Percentiles rank a stretch among this genome's conserved stretches.
These are phyloP conservation scores for Prionailurus viverrinus DNA, from an alignment of 2,113 vertebrate species.

Conservation along the genomic window DNA sequence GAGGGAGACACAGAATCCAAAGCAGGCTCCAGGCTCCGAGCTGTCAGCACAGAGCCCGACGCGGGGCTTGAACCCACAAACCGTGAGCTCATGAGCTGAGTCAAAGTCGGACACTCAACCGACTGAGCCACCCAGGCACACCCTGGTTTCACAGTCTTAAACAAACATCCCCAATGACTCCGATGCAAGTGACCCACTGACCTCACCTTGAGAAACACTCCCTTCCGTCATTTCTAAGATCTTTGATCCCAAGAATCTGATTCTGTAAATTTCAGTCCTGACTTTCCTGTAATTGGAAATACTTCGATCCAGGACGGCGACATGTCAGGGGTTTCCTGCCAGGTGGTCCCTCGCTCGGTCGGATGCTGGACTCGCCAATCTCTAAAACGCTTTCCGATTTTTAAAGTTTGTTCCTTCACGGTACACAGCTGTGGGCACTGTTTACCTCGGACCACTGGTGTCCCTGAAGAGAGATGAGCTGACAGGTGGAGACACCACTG, in stretches of 20 bases:
- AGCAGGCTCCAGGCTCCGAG: too few species aligned
- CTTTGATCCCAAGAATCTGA: background rate
- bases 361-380: background rate
- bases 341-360: background rate
- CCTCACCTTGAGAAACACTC: background rate
- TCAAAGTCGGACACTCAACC: too few species aligned
- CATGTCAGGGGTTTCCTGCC: background rate
- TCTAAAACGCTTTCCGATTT: background rate
- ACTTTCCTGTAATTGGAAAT: background rate
- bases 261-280: background rate
- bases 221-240: background rate
- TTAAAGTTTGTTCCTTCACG: background rate
- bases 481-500: background rate
- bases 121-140: too few species aligned
- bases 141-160: background rate
- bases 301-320: too few species aligned
- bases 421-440: background rate
- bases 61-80: too few species aligned
- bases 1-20: too few species aligned
- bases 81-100: too few species aligned
- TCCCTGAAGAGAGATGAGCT: background rate
- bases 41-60: too few species aligned
- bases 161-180: background rate
- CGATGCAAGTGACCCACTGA: background rate
- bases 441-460: background rate